Evolutionary conservation across 2,797 vertebrate genomes (phyloP), one percentile per base, ranked within the genome.

Genomic region (Tragopan temminckii): DNA sequence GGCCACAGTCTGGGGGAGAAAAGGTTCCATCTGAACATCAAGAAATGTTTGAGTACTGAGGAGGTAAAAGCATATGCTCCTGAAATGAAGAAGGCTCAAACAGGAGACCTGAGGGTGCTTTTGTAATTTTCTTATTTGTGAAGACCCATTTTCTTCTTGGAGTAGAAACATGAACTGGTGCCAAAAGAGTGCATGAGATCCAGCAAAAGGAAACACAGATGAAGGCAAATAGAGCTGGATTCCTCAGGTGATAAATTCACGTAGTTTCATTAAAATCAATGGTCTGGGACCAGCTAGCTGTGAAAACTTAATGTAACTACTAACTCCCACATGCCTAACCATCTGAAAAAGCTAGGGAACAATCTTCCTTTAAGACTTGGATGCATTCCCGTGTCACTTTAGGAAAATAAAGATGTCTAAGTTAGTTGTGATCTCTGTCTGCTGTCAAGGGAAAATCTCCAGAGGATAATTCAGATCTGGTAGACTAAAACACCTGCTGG

Each of bases 221-320:
- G 48, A 48, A 38, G 19, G 27, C 8, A 42, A 36, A 61, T 20
- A 57, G n/a, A 58, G 9, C 20, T 40, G 5, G 2, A 61, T 71
- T 74, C 29, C 31, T 84, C 57, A 25, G 48, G 61, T 80, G 64
- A 86, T 61, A 74, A 82, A 85, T 88, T 85, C 67, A 63, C 29
- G 45, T 23, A 16, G 6, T 82, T 85, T 71, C 42, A 66, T 85
- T 91, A 84, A 94, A 95, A 84, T 89, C 71, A 87, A 36, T 85
- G 75, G 24, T 62, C 52, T 81, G 45, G 36, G 33, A 85, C 38
- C 15, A 80, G 31, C 46, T 90, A 52, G 25, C 48, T 77, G 53
- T 71, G 83, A 93, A 87, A 80, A 19, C 10, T 82, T 87, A 89
- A 58, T 46, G 71, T 66, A 80, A 77, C 35, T 40, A 59, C 80